Conservation (phyloP, 1,140 invertebrate genomes). For the Radopholus similis region DNA sequence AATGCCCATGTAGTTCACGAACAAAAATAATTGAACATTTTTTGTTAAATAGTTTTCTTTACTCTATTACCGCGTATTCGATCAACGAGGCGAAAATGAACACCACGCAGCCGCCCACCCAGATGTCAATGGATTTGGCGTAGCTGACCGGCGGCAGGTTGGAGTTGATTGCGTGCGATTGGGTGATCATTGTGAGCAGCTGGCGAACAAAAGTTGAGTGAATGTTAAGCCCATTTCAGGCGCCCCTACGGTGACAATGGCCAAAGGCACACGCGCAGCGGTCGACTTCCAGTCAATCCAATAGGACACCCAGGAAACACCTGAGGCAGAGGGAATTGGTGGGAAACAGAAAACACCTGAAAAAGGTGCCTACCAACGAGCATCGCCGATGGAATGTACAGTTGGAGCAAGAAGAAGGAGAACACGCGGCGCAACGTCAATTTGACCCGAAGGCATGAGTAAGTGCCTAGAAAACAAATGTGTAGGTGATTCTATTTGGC, state of each 20-base stretch:
- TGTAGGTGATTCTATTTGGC: not conserved
- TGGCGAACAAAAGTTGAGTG: not conserved
- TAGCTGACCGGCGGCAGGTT: constrained; percentile 92
- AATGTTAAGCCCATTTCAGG: not conserved
- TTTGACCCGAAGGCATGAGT: constrained; percentile 79
- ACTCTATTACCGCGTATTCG: constrained; percentile 88
- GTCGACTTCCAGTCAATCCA: constrained; percentile 62
- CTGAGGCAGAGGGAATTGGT: not conserved
- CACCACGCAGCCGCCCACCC: constrained; percentile 84
- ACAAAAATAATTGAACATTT: constrained; percentile 1
- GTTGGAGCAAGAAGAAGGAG: constrained; percentile 90
- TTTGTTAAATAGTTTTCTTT: not conserved
- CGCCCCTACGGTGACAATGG: constrained; percentile 30
- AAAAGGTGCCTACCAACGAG: constrained; percentile 56
- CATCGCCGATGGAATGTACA: constrained; percentile 62
- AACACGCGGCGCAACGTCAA: constrained; percentile 90
- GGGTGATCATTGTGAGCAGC: constrained; percentile 58
- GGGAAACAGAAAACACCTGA: not conserved
- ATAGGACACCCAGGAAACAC: constrained; percentile 49
- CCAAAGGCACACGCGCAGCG: constrained; percentile 48
- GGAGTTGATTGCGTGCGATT: constrained; percentile 85
- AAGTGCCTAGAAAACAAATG: constrained; percentile 21
- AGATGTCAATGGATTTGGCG: constrained; percentile 90
- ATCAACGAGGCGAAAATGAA: constrained; percentile 93
- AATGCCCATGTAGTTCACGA: constrained; percentile 77